Conservation (phyloP, 2,888 invertebrate species). For the Himalopsyche tibetana region DNA sequence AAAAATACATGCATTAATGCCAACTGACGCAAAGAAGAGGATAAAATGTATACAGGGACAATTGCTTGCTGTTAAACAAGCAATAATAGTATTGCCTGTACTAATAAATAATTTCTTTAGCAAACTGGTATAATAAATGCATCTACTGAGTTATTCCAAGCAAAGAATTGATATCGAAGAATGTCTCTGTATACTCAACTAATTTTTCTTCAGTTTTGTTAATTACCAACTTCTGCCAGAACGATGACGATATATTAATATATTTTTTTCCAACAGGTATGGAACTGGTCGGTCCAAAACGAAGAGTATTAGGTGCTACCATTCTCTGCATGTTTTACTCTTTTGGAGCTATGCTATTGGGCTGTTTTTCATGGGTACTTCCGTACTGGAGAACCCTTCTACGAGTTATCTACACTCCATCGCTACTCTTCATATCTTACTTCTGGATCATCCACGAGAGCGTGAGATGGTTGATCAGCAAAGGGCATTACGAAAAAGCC, state of each 20-base stretch:
- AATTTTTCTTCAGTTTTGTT: no score
- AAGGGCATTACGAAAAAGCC: slow-evolving; percentile 81
- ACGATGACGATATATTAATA: not conserved
- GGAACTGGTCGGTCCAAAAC: slow-evolving; percentile 82
- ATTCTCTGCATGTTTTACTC: slow-evolving; percentile 80
- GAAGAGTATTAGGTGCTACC: slow-evolving; percentile 82
- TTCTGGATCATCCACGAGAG: slow-evolving; percentile 84
- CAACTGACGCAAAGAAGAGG: no score
- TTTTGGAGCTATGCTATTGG: slow-evolving; percentile 80
- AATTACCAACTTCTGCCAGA: no score
- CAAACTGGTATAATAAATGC: no score
- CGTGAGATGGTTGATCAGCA: slow-evolving; percentile 85
- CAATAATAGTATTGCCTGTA: no score
- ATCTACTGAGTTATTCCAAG: no score
- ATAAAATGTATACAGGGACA: no score
- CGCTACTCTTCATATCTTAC: slow-evolving; percentile 80
- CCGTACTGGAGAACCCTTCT: slow-evolving; percentile 83
- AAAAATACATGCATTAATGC: no score
- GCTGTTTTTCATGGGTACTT: slow-evolving; percentile 81
- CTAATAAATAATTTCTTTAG: no score
- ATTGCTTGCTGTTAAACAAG: no score
- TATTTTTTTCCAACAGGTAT: slow-evolving; percentile 74
- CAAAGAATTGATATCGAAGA: no score
- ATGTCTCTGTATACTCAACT: no score
- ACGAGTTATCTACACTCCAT: slow-evolving; percentile 81